A percentile compares a stretch with the other conserved stretches of the same genome.
Conservation (phyloP, 2,888 invertebrate species). For the Stenoptilia bipunctidactyla region DNA sequence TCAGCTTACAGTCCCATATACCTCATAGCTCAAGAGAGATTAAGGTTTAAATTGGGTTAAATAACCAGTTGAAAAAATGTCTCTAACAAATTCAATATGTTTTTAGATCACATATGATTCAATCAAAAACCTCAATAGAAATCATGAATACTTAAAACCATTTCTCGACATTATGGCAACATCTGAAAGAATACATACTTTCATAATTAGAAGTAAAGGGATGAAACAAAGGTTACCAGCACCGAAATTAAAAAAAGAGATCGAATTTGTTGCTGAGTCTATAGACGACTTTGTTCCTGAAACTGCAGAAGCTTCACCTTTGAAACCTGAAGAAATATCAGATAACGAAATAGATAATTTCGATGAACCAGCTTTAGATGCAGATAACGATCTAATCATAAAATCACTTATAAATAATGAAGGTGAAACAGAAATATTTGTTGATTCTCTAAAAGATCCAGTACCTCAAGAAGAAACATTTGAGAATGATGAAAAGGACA, state of each 20-base stretch:
- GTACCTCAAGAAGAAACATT: constrained; percentile 4
- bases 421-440: constrained; percentile 37
- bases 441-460: constrained; percentile 11
- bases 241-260: constrained; percentile 10
- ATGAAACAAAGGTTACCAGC: constrained; percentile 1
- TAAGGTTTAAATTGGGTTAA: too few relatives aligned
- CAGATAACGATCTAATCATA: too few relatives aligned
- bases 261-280: constrained; percentile 12
- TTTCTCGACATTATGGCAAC: constrained; percentile 21
- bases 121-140: constrained; percentile 16
- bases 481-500: not conserved
- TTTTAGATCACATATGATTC: constrained; percentile 20
- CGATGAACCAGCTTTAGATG: too few relatives aligned
- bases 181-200: constrained; percentile 24
- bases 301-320: too few relatives aligned
- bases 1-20: too few relatives aligned
- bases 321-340: too few relatives aligned
- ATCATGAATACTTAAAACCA: constrained; percentile 18
- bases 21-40: too few relatives aligned
- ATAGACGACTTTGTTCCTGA: too few relatives aligned
- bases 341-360: too few relatives aligned
- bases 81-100: not conserved
- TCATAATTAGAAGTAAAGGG: constrained; percentile 12
- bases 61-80: too few relatives aligned
- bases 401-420: constrained; percentile 21